Evolutionary conservation across 2,888 invertebrate genomes (phyloP), one percentile per base, ranked within the genome.

Genomic region (Shargacucullia verbasci): DNA sequence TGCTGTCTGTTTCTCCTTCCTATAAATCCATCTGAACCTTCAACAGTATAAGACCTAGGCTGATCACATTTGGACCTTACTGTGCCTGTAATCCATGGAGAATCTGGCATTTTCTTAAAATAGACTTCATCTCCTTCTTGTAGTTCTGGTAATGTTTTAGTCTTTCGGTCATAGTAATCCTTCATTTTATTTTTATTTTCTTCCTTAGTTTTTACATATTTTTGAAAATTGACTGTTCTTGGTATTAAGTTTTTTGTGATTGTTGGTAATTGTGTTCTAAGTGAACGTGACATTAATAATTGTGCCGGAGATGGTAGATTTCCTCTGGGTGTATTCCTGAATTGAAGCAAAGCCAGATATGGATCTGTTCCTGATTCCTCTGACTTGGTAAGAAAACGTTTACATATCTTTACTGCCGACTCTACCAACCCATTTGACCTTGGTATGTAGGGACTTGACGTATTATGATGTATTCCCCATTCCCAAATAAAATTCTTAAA

Each of bases 91-190:
- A n/a, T 39, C 39, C 39, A 39, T 25, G 25, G 20, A 39, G 25
- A 25, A 39, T 39, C 39, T 39, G 39, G 25, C 20, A 25, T 20
- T 39, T 39, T 39, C 39, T 39, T 39, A 25, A 39, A 39, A 25
- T 39, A 39, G 5, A 39, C n/a, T 39, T 39, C 25, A 39, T 39
- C 39, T 25, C 39, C 39, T 25, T 25, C 25, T 11, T 39, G 11
- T 25, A 39, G 25, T 39, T 20, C 20, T 25, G 39, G 25, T 25
- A 39, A 39, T 39, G 25, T n/a, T n/a, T 39, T 39, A 25, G 39
- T 39, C 11, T 39, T 20, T 39, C 25, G 14, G 25, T 39, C 25
- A 39, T 39, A 39, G 12, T 34, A 34, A 34, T 12, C 3, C 12
- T 34, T n/a, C 12, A 12, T 12, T 34, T 34, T 34, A 7, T 34